Percentiles rank a stretch among this genome's conserved stretches.
These are phyloP conservation scores for Mycalesis mineus DNA, from an alignment of 2,888 invertebrate genomes.

Conservation along the genomic window DNA sequence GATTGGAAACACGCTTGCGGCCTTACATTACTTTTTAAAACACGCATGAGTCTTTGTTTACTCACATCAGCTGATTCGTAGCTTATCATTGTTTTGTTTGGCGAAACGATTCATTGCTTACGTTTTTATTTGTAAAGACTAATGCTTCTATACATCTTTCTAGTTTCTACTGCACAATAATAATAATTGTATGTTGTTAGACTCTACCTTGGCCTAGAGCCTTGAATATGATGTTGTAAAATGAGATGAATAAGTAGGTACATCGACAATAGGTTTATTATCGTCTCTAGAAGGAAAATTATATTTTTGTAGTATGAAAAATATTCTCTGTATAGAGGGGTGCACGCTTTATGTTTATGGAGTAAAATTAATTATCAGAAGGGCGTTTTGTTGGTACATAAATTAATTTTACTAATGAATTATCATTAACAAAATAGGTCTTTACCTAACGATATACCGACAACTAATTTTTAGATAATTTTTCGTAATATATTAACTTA, in stretches of 20 bases:
- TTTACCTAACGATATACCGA: neutral
- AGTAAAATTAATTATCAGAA: neutral
- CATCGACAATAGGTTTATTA: neutral
- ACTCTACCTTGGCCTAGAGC: slow-evolving; percentile 26
- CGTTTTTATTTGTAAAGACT: neutral
- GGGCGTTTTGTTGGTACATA: neutral
- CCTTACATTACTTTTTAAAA: slow-evolving; percentile 23
- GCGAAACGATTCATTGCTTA: neutral
- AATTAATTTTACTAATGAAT: neutral
- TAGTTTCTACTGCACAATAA: slow-evolving; percentile 5
- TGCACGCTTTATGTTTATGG: neutral
- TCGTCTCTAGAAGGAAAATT: slow-evolving; percentile 2
- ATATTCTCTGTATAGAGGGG: neutral
- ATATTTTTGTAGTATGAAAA: neutral
- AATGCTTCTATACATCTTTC: slow-evolving; percentile 1
- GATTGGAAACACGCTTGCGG: slow-evolving; percentile 1
- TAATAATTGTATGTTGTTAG: slow-evolving; percentile 11
- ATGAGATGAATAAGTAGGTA: slow-evolving; percentile 16
- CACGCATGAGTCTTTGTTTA: slow-evolving; percentile 51
- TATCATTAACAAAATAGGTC: slow-evolving; percentile 3
- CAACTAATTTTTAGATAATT: neutral
- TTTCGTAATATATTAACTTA: no score
- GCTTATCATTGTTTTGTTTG: slow-evolving; percentile 6
- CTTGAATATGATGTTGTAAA: slow-evolving; percentile 22
- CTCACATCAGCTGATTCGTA: slow-evolving; percentile 63